These are phyloP conservation scores for Bombus cullumanus DNA, from an alignment of 1,140 invertebrate genomes.

Conservation along the genomic window DNA sequence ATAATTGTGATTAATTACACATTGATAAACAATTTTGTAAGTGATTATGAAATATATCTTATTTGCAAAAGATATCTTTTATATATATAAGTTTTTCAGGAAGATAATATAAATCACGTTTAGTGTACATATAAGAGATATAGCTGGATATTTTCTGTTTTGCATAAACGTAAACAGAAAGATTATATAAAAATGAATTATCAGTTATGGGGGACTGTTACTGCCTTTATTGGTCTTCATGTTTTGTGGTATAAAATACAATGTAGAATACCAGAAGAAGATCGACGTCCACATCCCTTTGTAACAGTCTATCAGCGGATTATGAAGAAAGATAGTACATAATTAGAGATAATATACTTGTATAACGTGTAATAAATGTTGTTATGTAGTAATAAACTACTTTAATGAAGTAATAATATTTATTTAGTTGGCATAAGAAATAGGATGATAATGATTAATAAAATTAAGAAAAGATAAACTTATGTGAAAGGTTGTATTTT, in stretches of 20 bases:
- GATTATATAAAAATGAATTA: neutral
- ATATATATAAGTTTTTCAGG: neutral
- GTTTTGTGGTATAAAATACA: slow-evolving; percentile 40
- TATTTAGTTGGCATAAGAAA: too few relatives aligned
- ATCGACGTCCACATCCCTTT: slow-evolving; percentile 34
- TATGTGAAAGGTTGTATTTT: neutral
- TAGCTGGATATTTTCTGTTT: neutral
- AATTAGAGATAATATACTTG: too few relatives aligned
- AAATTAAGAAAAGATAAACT: too few relatives aligned
- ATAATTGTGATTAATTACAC: neutral
- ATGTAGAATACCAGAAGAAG: neutral
- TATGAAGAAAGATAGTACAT: neutral
- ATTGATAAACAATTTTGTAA: neutral
- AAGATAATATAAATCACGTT: neutral
- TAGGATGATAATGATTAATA: too few relatives aligned
- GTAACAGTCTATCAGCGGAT: neutral
- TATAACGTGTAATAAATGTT: neutral
- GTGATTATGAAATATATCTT: neutral
- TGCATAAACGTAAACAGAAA: neutral
- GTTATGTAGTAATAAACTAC: neutral
- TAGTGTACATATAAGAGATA: neutral
- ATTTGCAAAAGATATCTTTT: neutral
- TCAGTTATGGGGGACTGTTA: fast-evolving
- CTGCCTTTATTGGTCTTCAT: slow-evolving; percentile 16
- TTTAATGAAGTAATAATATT: neutral